Conservation (phyloP, 2,113 vertebrate species). For the Ptyas mucosa region DNA sequence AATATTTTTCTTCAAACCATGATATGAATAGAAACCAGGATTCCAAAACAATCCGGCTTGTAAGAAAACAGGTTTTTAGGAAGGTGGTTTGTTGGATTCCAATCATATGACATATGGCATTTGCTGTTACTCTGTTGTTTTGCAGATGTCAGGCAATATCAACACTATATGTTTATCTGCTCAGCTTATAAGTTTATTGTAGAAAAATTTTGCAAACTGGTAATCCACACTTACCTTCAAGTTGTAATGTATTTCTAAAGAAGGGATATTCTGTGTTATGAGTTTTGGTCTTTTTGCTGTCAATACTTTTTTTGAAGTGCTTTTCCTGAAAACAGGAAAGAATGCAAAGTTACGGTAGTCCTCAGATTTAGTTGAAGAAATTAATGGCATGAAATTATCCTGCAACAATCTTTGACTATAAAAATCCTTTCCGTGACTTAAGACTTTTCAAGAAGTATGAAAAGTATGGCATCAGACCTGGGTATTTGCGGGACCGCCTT, state of each 20-base stretch:
- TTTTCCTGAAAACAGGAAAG: conserved; percentile 12
- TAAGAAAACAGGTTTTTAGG: background rate
- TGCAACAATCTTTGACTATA: background rate
- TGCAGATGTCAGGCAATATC: background rate
- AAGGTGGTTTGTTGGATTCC: background rate
- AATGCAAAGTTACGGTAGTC: background rate
- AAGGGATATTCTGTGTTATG: background rate
- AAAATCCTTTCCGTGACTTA: background rate
- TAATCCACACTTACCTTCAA: background rate
- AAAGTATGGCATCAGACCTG: no score
- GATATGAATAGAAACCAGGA: background rate
- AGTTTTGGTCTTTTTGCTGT: background rate
- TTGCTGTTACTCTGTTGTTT: rapidly evolving
- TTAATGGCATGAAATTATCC: background rate
- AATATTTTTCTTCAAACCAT: background rate
- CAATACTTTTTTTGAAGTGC: background rate
- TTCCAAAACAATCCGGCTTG: background rate
- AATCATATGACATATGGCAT: background rate
- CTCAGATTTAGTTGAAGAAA: background rate
- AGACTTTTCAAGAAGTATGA: background rate
- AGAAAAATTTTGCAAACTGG: background rate
- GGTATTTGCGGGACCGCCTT: no score
- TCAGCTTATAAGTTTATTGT: background rate
- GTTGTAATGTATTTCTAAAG: background rate
- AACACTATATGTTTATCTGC: background rate